A percentile compares a stretch with the other conserved stretches of the same genome.
These are phyloP conservation scores for Caenorhabditis angaria DNA, from an alignment of 2,888 invertebrate genomes.

Conservation along the genomic window DNA sequence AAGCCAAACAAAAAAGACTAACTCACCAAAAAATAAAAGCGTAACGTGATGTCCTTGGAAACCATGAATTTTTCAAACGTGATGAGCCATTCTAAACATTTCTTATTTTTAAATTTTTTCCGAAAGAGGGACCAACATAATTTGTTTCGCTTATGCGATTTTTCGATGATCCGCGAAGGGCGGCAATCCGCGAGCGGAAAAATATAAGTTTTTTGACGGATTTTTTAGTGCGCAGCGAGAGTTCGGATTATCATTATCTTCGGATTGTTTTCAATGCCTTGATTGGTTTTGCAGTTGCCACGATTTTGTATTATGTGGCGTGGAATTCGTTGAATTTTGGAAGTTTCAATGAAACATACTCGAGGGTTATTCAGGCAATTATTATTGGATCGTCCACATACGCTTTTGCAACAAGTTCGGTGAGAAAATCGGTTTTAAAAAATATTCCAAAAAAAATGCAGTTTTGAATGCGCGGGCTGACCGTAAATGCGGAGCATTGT, in stretches of 20 bases:
- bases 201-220: constrained; percentile 41
- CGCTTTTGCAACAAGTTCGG: constrained; percentile 61
- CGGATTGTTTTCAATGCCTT: constrained; percentile 58
- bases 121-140: not conserved
- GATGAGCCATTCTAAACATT: constrained; percentile 16
- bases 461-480: no score
- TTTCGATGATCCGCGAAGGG: constrained; percentile 42
- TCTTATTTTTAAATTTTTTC: not conserved
- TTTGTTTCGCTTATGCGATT: constrained; percentile 27
- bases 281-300: constrained; percentile 56
- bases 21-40: constrained; percentile 17
- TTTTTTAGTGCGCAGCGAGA: constrained; percentile 53
- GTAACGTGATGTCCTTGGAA: not conserved
- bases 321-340: constrained; percentile 68
- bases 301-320: constrained; percentile 56
- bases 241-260: constrained; percentile 57
- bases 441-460: constrained; percentile 18
- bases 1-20: constrained; percentile 7
- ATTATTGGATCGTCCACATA: constrained; percentile 54
- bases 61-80: constrained; percentile 25
- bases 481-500: no score
- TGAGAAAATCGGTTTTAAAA: constrained; percentile 23
- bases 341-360: constrained; percentile 51
- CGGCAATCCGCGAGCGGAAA: constrained; percentile 28
- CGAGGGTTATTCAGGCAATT: constrained; percentile 50